phyloP scores from a whole-genome alignment of 2,888 invertebrate species.

The Platycnemis pennipes region DNA sequence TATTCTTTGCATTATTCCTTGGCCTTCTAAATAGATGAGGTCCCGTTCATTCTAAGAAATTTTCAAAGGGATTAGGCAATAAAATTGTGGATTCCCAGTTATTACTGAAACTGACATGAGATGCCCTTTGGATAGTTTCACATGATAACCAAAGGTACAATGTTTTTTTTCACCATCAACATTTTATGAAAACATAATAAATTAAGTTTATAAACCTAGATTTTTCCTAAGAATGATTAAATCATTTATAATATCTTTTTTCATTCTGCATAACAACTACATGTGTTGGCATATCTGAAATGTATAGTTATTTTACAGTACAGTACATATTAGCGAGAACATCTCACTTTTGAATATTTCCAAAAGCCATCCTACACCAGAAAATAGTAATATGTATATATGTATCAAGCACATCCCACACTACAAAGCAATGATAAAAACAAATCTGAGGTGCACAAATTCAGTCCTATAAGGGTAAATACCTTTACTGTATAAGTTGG shows the following conservation, averaged over 20 bases:
- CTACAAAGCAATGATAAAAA: neutral
- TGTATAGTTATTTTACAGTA: neutral
- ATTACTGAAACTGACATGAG: no score
- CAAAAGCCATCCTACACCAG: neutral
- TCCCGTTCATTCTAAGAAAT: neutral
- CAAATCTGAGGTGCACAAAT: constrained; percentile 38
- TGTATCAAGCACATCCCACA: constrained; percentile 25
- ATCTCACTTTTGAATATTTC: constrained; percentile 14
- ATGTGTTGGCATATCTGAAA: neutral
- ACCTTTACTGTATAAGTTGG: constrained; percentile 19
- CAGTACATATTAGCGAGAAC: neutral
- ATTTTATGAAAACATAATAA: constrained; percentile 33
- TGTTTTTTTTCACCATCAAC: neutral
- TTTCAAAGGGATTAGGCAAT: no score
- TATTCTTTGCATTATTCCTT: neutral
- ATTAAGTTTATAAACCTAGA: neutral
- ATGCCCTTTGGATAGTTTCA: neutral
- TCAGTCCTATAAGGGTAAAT: constrained; percentile 54
- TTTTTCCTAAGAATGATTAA: neutral
- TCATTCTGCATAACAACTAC: neutral
- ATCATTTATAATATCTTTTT: neutral
- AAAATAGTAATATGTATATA: constrained; percentile 32
- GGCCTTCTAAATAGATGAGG: neutral
- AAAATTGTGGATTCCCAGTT: no score
- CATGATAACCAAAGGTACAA: neutral